These are phyloP conservation scores for Achlya flavicornis DNA, from an alignment of 2,888 invertebrate species.

Conservation along the genomic window DNA sequence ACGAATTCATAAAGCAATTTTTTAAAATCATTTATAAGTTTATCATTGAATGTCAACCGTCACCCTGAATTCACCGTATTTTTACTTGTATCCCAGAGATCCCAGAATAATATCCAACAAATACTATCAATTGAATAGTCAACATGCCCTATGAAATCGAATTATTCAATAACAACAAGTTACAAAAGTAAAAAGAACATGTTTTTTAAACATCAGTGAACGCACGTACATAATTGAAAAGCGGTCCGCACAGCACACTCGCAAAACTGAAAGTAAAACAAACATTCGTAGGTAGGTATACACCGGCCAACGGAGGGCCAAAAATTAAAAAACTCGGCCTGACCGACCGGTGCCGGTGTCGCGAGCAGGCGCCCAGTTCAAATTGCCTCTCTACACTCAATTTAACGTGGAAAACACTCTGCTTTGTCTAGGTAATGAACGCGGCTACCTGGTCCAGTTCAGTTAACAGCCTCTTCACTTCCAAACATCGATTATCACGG, in stretches of 20 bases:
- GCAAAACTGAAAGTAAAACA: slow-evolving; percentile 48
- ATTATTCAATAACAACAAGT: slow-evolving; percentile 3
- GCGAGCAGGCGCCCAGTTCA: slow-evolving; percentile 68
- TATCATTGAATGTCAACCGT: not conserved
- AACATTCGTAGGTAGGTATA: slow-evolving; percentile 38
- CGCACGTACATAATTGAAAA: slow-evolving; percentile 54
- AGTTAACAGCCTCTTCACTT: slow-evolving; percentile 53
- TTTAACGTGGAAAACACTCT: slow-evolving; percentile 79
- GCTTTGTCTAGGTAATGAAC: slow-evolving; percentile 78
- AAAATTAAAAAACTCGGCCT: slow-evolving; percentile 74
- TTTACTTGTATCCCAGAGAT: not conserved
- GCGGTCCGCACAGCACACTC: slow-evolving; percentile 38
- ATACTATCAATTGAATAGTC: too few relatives aligned
- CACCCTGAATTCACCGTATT: not conserved
- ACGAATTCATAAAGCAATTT: too few relatives aligned
- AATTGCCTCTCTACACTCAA: slow-evolving; percentile 80
- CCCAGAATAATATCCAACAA: too few relatives aligned
- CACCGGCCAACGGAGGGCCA: slow-evolving; percentile 51
- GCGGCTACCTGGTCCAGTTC: slow-evolving; percentile 44
- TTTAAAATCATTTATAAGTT: too few relatives aligned
- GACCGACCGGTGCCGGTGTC: slow-evolving; percentile 63
- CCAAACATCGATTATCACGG: slow-evolving; percentile 40
- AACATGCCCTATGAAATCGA: slow-evolving; percentile 13
- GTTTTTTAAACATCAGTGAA: slow-evolving; percentile 41
- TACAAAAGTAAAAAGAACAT: slow-evolving; percentile 26